These are phyloP conservation scores for Hexactinellida sp. DNA, from an alignment of 37 sponge, comb jelly and placozoan genomes.

Conservation along the genomic window DNA sequence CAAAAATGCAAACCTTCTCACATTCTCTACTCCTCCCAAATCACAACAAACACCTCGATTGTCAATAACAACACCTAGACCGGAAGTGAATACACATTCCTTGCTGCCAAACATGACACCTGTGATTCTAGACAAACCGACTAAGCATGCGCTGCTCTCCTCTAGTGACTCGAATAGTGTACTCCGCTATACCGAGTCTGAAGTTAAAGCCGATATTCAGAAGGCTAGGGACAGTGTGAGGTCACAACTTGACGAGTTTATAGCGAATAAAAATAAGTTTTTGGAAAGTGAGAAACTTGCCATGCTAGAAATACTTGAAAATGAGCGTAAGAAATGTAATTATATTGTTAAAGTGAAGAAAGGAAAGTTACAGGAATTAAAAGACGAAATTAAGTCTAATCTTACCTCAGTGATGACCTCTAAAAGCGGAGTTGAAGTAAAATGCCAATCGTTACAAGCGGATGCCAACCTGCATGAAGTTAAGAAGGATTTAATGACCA, in stretches of 20 bases:
- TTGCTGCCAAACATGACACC: no score
- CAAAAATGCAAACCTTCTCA: not conserved
- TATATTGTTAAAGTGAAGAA: not conserved
- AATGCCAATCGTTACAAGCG: not conserved
- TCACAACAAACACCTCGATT: not conserved
- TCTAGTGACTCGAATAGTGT: not conserved
- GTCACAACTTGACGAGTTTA: not conserved
- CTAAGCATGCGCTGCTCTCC: not conserved
- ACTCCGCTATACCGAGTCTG: not conserved
- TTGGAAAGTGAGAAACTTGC: not conserved
- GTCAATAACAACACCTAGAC: not conserved
- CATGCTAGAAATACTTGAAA: not conserved
- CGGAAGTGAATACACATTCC: not conserved
- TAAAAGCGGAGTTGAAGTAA: not conserved
- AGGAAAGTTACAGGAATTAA: not conserved
- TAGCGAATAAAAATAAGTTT: not conserved
- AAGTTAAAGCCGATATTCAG: not conserved
- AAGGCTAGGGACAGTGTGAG: not conserved
- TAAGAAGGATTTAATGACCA: not conserved
- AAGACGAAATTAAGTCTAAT: not conserved
- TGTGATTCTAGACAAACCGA: not conserved
- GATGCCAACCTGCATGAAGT: not conserved
- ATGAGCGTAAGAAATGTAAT: not conserved
- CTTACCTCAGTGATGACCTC: not conserved
- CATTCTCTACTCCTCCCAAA: constrained; percentile 5